A percentile compares a stretch with the other conserved stretches of the same genome.
Evolutionary conservation across 2,888 invertebrate species (phyloP).

Genomic region (Papilio demoleus): DNA sequence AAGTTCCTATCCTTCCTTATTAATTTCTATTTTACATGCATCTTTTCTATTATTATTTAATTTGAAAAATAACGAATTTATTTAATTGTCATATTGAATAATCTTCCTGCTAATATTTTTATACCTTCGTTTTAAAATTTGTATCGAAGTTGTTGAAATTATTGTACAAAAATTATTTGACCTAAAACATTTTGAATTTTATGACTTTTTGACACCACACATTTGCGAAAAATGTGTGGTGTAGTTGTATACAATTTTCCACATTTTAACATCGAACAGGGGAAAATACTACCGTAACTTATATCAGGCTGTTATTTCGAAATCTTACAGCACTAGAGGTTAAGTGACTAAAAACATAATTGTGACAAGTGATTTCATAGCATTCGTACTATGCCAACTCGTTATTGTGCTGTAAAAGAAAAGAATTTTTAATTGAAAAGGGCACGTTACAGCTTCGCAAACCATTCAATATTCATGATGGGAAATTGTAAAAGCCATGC

Average conservation of each 20-base stretch:
- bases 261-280: no score
- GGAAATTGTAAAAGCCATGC: conserved; percentile 38
- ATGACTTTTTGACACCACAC: no score
- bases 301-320: no score
- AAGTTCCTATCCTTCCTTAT: neutral
- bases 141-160: no score
- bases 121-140: neutral
- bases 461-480: conserved; percentile 36
- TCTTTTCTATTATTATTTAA: conserved; percentile 36
- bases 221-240: no score
- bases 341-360: neutral
- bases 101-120: neutral
- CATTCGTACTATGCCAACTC: neutral
- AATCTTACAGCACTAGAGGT: neutral
- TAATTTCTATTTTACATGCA: conserved; percentile 18
- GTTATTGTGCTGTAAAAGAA: neutral
- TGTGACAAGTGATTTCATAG: neutral
- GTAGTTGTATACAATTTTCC: no score
- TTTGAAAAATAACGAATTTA: conserved; percentile 49
- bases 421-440: no score
- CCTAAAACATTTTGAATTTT: no score
- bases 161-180: no score
- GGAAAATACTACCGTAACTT: no score
- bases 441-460: conserved; percentile 34
- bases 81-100: conserved; percentile 28